phyloP scores from a whole-genome alignment of 2,888 invertebrate genomes.

The Conomelus anceps region DNA sequence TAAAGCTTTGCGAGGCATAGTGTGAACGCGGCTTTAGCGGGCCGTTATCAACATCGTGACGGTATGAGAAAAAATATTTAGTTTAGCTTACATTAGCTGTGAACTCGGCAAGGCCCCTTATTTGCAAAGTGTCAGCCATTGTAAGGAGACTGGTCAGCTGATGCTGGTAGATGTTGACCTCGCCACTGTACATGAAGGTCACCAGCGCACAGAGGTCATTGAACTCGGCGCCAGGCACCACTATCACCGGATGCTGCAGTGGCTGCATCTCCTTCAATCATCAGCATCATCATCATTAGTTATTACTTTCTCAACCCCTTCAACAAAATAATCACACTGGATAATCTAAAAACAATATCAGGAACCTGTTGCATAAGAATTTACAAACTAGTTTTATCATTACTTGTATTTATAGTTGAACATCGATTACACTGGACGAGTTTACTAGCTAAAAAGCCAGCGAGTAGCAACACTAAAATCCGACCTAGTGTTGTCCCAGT shows the following conservation, averaged over 20 bases:
- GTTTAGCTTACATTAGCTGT: constrained; percentile 41
- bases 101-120: constrained; percentile 74
- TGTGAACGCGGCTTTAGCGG: too few relatives aligned
- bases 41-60: background rate
- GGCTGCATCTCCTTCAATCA: constrained; percentile 58
- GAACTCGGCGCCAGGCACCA: constrained; percentile 62
- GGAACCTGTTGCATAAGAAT: too few relatives aligned
- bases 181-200: constrained; percentile 82
- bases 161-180: constrained; percentile 75
- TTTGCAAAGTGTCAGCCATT: constrained; percentile 71
- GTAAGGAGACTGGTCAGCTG: constrained; percentile 68
- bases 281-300: background rate
- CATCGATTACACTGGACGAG: too few relatives aligned
- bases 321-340: too few relatives aligned
- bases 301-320: too few relatives aligned
- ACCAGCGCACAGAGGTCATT: constrained; percentile 68
- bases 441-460: too few relatives aligned
- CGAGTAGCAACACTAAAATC: too few relatives aligned
- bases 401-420: too few relatives aligned
- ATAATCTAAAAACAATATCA: too few relatives aligned
- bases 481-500: too few relatives aligned
- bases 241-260: constrained; percentile 63
- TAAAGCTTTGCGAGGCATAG: too few relatives aligned
- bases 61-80: background rate
- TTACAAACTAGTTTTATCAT: too few relatives aligned